Evolutionary conservation across 2,888 invertebrate species (phyloP), one percentile per base, ranked within the genome.

Genomic region (Pimpla rufipes): DNA sequence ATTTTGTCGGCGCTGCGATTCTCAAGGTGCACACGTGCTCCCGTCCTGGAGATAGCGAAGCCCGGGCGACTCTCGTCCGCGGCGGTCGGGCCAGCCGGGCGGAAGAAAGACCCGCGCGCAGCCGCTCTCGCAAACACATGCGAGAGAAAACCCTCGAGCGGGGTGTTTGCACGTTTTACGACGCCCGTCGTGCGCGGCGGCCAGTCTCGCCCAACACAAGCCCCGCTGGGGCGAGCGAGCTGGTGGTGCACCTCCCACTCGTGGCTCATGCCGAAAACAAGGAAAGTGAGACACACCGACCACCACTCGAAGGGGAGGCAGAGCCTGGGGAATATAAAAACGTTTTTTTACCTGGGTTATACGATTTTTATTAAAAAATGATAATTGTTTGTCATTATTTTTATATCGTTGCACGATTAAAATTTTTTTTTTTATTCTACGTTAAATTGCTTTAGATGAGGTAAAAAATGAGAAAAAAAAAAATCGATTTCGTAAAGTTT

Each of bases 91-190:
- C 42, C 50, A 67, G 18, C 68, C 68, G 57, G 66, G 71, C 55
- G 80, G 45, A 67, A 74, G 68, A 71, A 75, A 84, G 64, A 59
- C 81, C 68, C 57, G n/a, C n/a, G n/a, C 62, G 74, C 85, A 81
- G 80, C 83, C 78, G 83, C n/a, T n/a, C 52, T 68, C 71, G 81
- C 73, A 84, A 86, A 87, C 85, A 87, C 77, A 77, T 82, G 85
- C 74, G 68, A 81, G 80, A 50, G 67, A 81, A 70, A 82, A 70
- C 81, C 80, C 83, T 70, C 76, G 52, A 50, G n/a, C n/a, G 59
- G 84, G 84, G 67, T 88, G 85, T 88, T 89, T 89, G 87, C 87
- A 84, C 85, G 52, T 87, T 88, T 88, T 88, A 89, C 83, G 86
- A 80, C 84, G 18, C 47, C 67, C 59, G 59, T 59, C 45, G 66